A percentile compares a stretch with the other conserved stretches of the same genome.
phyloP scores from a whole-genome alignment of 2,888 invertebrate species.

The Polydrusus pterygomalis region DNA sequence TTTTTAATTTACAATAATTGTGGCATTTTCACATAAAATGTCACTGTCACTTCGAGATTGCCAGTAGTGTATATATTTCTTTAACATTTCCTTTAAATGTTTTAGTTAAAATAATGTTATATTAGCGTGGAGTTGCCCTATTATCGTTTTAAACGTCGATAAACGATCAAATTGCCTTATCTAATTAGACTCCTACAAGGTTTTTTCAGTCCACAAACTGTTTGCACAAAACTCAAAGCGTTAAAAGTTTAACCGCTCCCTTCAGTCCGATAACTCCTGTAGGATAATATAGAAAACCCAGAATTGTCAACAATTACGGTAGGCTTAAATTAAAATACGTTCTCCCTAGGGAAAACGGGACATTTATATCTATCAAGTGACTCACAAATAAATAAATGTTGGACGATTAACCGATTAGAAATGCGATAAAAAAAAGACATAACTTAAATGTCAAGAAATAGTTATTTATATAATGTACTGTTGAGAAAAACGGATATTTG shows the following conservation, averaged over 20 bases:
- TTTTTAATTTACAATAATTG: no score
- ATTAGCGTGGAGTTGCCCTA: no score
- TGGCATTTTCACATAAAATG: no score
- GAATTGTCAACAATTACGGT: slow-evolving; percentile 10
- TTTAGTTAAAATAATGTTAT: no score
- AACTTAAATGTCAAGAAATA: no score
- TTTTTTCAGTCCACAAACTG: slow-evolving; percentile 2
- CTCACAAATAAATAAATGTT: neutral
- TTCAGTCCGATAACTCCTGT: slow-evolving; percentile 6
- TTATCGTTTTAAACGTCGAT: neutral
- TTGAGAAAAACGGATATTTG: no score
- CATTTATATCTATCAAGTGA: slow-evolving; percentile 7
- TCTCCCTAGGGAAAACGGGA: neutral
- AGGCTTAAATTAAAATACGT: neutral
- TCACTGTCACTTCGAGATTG: no score
- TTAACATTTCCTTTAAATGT: no score
- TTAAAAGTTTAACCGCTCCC: slow-evolving; percentile 7
- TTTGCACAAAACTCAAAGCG: slow-evolving; percentile 2
- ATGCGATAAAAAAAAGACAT: no score
- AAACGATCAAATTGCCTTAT: neutral
- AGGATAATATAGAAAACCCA: neutral
- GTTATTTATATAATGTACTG: no score
- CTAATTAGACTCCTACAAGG: neutral
- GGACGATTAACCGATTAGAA: neutral
- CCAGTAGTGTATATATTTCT: no score